These are phyloP conservation scores for Phalacrocorax brasilianus DNA, from an alignment of 2,113 vertebrate genomes.

Conservation along the genomic window DNA sequence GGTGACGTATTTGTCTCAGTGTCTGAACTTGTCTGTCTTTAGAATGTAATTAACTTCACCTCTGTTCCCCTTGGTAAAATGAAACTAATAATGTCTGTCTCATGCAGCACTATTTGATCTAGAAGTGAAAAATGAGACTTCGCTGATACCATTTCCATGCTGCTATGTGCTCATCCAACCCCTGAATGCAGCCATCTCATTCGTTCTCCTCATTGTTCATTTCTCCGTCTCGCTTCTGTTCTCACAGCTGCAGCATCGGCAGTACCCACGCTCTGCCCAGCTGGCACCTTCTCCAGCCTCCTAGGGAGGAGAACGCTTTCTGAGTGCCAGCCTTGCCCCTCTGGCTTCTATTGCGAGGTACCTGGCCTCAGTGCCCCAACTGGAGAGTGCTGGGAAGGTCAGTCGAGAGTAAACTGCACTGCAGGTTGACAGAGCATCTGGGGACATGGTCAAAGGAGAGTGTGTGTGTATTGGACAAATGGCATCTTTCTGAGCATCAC, in stretches of 20 bases:
- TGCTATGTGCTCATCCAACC: not conserved
- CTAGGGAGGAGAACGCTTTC: constrained; percentile 62
- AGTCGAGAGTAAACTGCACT: not conserved
- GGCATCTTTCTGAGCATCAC: not conserved
- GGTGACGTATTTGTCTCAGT: not conserved
- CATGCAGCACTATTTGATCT: not conserved
- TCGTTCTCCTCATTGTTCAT: not conserved
- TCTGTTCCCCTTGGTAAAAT: not conserved
- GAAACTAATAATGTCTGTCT: not conserved
- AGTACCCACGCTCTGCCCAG: constrained; percentile 80
- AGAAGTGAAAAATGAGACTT: not conserved
- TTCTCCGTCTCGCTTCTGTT: not conserved
- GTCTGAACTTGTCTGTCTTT: not conserved
- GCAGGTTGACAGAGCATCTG: not conserved
- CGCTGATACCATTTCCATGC: not conserved
- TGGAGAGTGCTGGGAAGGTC: constrained; percentile 83
- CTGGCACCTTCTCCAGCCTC: constrained; percentile 82
- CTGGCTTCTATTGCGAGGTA: constrained; percentile 81
- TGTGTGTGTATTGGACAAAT: not conserved
- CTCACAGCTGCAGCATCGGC: constrained; percentile 77
- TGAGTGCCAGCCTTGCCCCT: constrained; percentile 81
- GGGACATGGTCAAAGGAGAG: not conserved
- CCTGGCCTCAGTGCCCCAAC: constrained; percentile 79
- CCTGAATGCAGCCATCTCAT: not conserved
- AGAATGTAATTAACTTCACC: not conserved